Evolutionary conservation across 2,113 vertebrate species (phyloP).

Genomic region (Leptocoma aspasia): DNA sequence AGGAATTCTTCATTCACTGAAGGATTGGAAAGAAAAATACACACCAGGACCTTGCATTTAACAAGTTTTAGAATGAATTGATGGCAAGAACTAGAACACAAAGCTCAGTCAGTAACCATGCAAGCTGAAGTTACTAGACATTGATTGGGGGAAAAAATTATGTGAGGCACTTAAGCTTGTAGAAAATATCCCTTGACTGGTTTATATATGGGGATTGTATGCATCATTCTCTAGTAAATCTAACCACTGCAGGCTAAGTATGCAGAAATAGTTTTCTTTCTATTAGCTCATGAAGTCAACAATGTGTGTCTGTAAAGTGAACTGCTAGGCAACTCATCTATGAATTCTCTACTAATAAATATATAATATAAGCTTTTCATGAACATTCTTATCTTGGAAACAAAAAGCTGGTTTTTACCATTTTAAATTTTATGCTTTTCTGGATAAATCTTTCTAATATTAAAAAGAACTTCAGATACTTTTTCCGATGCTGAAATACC

Average conservation of each 20-base stretch:
- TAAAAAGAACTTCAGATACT: constrained; percentile 52
- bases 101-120: constrained; percentile 27
- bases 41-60: not conserved
- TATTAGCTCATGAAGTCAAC: constrained; percentile 43
- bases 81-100: constrained; percentile 4
- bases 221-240: constrained; percentile 53
- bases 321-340: constrained; percentile 33
- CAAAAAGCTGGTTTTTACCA: constrained; percentile 23
- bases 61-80: not conserved
- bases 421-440: constrained; percentile 47
- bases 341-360: constrained; percentile 19
- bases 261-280: constrained; percentile 53
- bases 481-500: constrained; percentile 41
- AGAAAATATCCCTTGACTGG: constrained; percentile 27
- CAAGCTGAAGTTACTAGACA: constrained; percentile 17
- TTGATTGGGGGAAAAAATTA: not conserved
- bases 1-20: constrained; percentile 34
- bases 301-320: constrained; percentile 42
- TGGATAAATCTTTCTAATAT: constrained; percentile 31
- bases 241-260: not conserved
- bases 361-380: constrained; percentile 38
- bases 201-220: constrained; percentile 47
- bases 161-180: constrained; percentile 2
- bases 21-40: not conserved
- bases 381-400: constrained; percentile 53